Conservation (phyloP, 2,797 vertebrate genomes). For the Poecilia picta region DNA sequence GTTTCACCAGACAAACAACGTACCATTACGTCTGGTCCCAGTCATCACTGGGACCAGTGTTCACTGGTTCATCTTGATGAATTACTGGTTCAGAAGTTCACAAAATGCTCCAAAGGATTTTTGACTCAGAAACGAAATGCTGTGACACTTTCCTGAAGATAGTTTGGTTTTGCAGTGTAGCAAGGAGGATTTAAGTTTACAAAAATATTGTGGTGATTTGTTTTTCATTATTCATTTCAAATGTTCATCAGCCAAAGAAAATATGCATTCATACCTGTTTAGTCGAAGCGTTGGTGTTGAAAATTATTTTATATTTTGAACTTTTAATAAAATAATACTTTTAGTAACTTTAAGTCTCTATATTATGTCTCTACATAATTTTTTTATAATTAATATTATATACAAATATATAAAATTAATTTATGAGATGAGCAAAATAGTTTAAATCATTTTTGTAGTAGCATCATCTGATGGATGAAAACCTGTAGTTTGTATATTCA, state of each 20-base stretch:
- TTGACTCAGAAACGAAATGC: neutral
- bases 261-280: neutral
- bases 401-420: neutral
- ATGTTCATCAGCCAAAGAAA: neutral
- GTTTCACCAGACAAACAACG: slow-evolving; percentile 59
- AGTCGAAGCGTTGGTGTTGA: neutral
- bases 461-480: too few relatives aligned
- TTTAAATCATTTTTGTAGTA: too few relatives aligned
- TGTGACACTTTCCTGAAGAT: neutral
- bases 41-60: neutral
- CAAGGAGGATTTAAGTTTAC: neutral
- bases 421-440: too few relatives aligned
- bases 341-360: neutral
- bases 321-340: neutral
- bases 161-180: neutral
- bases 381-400: neutral
- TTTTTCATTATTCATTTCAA: neutral
- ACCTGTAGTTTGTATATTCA: too few relatives aligned
- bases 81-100: slow-evolving; percentile 59
- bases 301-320: neutral
- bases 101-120: slow-evolving; percentile 41
- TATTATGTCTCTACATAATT: too few relatives aligned
- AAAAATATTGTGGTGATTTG: neutral
- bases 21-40: slow-evolving; percentile 50
- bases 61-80: slow-evolving; percentile 45